phyloP scores from a whole-genome alignment of 1,140 invertebrate species.

The Zaprionus taronus region DNA sequence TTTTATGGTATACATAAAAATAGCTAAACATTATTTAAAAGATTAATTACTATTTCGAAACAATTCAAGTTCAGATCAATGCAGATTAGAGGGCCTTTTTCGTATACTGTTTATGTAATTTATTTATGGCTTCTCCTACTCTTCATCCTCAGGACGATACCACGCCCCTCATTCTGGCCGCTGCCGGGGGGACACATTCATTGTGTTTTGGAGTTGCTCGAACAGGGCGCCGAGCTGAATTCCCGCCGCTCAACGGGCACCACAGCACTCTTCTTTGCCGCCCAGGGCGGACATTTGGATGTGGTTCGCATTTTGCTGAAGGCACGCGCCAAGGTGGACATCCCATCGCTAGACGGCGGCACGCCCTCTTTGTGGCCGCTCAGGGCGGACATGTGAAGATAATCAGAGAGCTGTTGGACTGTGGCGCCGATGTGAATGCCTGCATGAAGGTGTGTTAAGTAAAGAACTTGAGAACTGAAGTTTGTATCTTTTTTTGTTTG shows the following conservation, averaged over 20 bases:
- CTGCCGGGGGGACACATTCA: constrained; percentile 94
- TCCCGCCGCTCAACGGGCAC: constrained; percentile 94
- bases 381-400: constrained; percentile 96
- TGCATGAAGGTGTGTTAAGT: constrained; percentile 91
- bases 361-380: constrained; percentile 96
- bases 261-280: constrained; percentile 95
- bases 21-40: background rate
- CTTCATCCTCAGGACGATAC: constrained; percentile 91
- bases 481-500: background rate
- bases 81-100: background rate
- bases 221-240: constrained; percentile 94
- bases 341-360: constrained; percentile 95
- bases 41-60: background rate
- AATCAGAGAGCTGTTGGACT: constrained; percentile 91
- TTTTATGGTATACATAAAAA: background rate
- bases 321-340: constrained; percentile 91
- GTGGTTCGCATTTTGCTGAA: constrained; percentile 91
- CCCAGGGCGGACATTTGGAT: constrained; percentile 94
- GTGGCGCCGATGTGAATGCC: constrained; percentile 92
- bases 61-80: background rate
- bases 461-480: background rate
- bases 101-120: background rate
- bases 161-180: constrained; percentile 94
- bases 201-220: constrained; percentile 93
- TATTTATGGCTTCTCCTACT: background rate